These are phyloP conservation scores for Aythya baeri DNA, from an alignment of 2,113 vertebrate species.

Conservation along the genomic window DNA sequence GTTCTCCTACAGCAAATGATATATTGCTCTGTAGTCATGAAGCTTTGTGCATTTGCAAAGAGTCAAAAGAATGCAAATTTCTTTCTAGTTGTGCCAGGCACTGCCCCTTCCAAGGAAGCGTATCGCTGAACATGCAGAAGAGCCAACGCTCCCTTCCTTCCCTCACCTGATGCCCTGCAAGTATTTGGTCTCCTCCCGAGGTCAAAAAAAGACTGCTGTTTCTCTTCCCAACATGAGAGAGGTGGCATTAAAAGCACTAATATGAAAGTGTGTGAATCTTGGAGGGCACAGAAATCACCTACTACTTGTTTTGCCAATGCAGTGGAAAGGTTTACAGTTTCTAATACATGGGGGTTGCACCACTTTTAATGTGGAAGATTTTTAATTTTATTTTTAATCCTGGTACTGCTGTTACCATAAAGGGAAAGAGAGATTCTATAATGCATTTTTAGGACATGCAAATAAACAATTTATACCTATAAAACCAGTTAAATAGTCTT, in stretches of 20 bases:
- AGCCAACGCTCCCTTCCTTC: neutral
- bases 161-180: neutral
- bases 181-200: neutral
- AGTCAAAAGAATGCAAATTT: neutral
- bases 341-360: neutral
- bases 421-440: neutral
- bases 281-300: neutral
- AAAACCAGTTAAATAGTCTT: neutral
- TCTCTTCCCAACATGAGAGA: neutral
- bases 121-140: neutral
- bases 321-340: neutral
- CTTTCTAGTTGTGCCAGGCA: neutral
- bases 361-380: neutral
- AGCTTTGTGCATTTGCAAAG: neutral
- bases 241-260: neutral
- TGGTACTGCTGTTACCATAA: neutral
- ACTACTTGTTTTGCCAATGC: neutral
- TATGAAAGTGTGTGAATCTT: neutral
- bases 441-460: fast-evolving
- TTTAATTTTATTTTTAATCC: neutral
- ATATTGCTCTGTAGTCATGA: neutral
- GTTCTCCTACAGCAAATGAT: neutral
- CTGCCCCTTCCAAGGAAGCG: neutral
- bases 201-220: neutral
- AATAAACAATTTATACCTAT: neutral